These are phyloP conservation scores for Oophaga pumilio DNA, from an alignment of 2,113 vertebrate genomes.

Conservation along the genomic window DNA sequence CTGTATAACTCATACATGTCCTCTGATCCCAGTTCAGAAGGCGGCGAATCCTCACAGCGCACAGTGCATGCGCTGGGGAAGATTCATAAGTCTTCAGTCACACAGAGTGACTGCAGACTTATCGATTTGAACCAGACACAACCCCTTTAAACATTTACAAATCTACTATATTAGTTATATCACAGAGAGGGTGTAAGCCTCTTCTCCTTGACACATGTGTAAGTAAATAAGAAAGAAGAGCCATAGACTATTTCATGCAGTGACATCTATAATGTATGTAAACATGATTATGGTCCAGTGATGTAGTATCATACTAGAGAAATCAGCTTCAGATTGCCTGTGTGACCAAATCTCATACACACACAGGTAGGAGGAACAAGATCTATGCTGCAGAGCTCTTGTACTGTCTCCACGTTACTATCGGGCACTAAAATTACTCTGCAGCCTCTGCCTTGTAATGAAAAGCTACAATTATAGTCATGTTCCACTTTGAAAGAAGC, in stretches of 20 bases:
- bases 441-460: slow-evolving; percentile 51
- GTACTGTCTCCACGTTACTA: slow-evolving; percentile 29
- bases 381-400: slow-evolving; percentile 19
- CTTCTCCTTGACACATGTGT: too few species aligned
- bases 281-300: neutral
- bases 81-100: too few species aligned
- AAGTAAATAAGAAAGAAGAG: too few species aligned
- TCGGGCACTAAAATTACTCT: slow-evolving; percentile 47
- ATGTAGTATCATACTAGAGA: neutral
- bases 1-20: too few species aligned
- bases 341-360: neutral
- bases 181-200: too few species aligned
- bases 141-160: too few species aligned
- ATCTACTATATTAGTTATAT: too few species aligned
- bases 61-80: too few species aligned
- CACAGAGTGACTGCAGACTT: too few species aligned
- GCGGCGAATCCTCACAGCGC: too few species aligned
- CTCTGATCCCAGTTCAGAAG: too few species aligned
- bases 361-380: neutral
- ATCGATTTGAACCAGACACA: too few species aligned
- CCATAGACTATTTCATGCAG: neutral
- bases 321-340: neutral
- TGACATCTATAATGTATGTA: neutral
- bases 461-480: slow-evolving; percentile 57
- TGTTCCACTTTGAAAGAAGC: slow-evolving; percentile 57